Base-by-base conservation (phyloP, 1,140 invertebrate genomes). In the Bathynomus jamesi region DNA sequence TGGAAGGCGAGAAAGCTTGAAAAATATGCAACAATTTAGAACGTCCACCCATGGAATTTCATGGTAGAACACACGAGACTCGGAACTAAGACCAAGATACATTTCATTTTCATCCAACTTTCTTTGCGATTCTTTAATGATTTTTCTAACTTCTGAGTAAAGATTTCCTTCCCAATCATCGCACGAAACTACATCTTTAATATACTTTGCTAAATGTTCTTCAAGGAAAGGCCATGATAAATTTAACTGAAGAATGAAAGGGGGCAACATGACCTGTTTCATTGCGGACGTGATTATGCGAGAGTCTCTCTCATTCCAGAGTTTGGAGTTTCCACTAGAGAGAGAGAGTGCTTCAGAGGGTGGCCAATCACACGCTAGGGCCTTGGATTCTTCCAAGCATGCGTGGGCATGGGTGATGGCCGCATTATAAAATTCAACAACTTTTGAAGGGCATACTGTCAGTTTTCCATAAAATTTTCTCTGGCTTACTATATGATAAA, bases 351-450 rank as follows among this genome's bases (percentile, higher is more conserved):
- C 21, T 5, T 53, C 40, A 2, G 21, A 5, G 2, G 21, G 21
- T 21, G 21, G 21, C 21, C 40, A 11, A 1, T 53, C 21, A 53
- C 40, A 53, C 13, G 21, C 21, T 53, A 17, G 40, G 5, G 40
- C 13, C 5, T 53, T 53, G 21, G 40, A 17, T 53, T 53, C 21
- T 53, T 53, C 40, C 13, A 53, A 53, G 40, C 5, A 17, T 5
- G 40, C 13, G 21, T 17, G 13, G 21, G 21, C 21, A 53, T 53
- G 40, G 11, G 31, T 29, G 7, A 74, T 29, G 4, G 53, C 69
- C 13, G 28, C 53, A 64, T 74, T 74, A 29, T 70, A 74, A 13
- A 74, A 65, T 29, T 69, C 67, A 40, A 74, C 53, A 24, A 63
- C 29, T n/a, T 29, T 29, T 21, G 29, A 13, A 0, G 72, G 72